These are phyloP conservation scores for Microtus montanus DNA, from an alignment of 2,113 vertebrate genomes.

Conservation along the genomic window DNA sequence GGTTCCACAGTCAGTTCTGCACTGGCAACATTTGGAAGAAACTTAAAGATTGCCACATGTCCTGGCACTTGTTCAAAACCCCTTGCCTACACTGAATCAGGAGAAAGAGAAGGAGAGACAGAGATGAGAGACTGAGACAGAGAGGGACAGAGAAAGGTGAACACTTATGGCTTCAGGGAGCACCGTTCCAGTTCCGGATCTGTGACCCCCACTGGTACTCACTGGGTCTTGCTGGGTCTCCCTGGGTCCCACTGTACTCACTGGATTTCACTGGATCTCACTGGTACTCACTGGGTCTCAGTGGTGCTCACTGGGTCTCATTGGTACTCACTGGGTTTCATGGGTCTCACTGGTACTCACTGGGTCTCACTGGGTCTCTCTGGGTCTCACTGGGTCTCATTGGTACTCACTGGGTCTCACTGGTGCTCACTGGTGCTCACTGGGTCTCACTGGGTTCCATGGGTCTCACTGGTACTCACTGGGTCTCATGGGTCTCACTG, in stretches of 20 bases:
- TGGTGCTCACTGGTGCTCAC: not conserved
- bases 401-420: not conserved
- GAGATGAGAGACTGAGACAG: not conserved
- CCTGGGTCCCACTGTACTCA: not conserved
- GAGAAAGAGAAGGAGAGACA: not conserved
- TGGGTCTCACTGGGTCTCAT: too few relatives aligned
- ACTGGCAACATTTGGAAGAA: slow-evolving; percentile 40
- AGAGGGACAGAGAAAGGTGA: not conserved
- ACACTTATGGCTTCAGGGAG: not conserved
- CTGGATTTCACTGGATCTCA: not conserved
- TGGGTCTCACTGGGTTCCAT: not conserved
- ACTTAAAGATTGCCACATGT: slow-evolving; percentile 49
- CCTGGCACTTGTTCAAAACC: slow-evolving; percentile 25
- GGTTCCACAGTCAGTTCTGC: slow-evolving; percentile 24
- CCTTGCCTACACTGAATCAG: not conserved
- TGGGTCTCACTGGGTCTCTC: not conserved
- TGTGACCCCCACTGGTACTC: not conserved
- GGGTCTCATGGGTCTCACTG: too few relatives aligned
- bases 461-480: not conserved
- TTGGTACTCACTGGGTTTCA: not conserved
- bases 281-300: too few relatives aligned
- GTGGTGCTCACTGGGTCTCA: not conserved
- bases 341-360: not conserved
- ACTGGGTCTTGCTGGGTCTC: too few relatives aligned
- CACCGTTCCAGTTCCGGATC: not conserved